Base-by-base conservation (phyloP, 2,888 invertebrate species). In the Sphaerophoria taeniata region DNA sequence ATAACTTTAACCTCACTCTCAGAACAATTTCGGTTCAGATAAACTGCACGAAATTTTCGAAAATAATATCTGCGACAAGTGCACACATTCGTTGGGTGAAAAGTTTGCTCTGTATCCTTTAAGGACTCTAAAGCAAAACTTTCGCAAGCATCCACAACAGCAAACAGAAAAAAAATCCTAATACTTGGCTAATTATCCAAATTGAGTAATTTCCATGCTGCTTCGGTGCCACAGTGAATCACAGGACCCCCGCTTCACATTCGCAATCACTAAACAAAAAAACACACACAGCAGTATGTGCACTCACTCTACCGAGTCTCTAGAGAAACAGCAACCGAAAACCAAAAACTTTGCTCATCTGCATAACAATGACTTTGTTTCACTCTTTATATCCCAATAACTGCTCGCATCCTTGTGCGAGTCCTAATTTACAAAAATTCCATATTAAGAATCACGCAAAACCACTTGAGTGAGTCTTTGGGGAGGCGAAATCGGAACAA, bases 351-450 rank as follows among this genome's bases (percentile, higher is more conserved):
- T 81, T 85, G 73, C 85, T 81, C 85, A 85, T 85, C 76, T 85
- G 77, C 85, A 85, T 85, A 85, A 85, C 85, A 85, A 85, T 85
- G 85, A 85, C 73, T 76, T 61, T 78, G 86, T 82, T 82, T 82
- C 86, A 86, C 71, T 81, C 81, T 82, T 82, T 86, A 81, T 85
- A 86, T 71, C 69, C 86, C 77, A 86, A 86, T 86, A 86, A 82
- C 86, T 82, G 77, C 58, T 82, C 77, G 77, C 71, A 86, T 86
- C 86, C 86, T 86, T 82, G 82, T 86, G 82, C 70, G 77, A 81
- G 81, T 82, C 86, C 82, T 86, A 86, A 86, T 82, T 86, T 86
- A 82, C 86, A 86, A 86, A 58, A 86, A 86, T 82, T 86, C 60
- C 77, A 74, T 82, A 86, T 82, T 82, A 86, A 86, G 82, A 82